phyloP scores from a whole-genome alignment of 2,888 invertebrate genomes.

The Dynastes tityus region DNA sequence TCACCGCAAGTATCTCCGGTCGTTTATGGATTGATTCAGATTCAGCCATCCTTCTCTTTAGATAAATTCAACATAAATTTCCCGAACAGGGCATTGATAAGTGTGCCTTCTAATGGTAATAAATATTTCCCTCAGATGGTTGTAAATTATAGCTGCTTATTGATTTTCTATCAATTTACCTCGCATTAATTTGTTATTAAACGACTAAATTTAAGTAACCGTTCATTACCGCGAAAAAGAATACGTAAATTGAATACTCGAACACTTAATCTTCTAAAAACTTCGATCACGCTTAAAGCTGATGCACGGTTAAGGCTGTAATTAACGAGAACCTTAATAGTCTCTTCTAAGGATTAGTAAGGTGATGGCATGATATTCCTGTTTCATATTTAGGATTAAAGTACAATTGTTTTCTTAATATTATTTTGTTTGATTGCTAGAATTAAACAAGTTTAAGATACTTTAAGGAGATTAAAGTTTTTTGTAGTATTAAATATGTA shows the following conservation, averaged over 20 bases:
- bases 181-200: slow-evolving; percentile 23
- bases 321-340: not conserved
- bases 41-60: not conserved
- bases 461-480: no score
- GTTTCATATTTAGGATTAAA: no score
- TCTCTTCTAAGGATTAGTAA: not conserved
- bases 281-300: not conserved
- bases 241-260: not conserved
- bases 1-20: no score
- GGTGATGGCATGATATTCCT: no score
- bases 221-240: no score
- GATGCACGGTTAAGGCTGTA: not conserved
- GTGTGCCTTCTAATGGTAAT: not conserved
- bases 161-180: slow-evolving; percentile 16
- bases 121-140: slow-evolving; percentile 1
- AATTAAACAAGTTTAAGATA: no score
- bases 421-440: no score
- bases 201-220: slow-evolving; percentile 19
- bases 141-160: slow-evolving; percentile 18
- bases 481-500: no score
- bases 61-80: not conserved
- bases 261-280: slow-evolving; percentile 1
- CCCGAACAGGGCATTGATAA: not conserved
- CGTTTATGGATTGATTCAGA: no score
- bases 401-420: no score